Evolutionary conservation across 2,113 vertebrate species (phyloP).

Genomic region (Syngnathus floridae): DNA sequence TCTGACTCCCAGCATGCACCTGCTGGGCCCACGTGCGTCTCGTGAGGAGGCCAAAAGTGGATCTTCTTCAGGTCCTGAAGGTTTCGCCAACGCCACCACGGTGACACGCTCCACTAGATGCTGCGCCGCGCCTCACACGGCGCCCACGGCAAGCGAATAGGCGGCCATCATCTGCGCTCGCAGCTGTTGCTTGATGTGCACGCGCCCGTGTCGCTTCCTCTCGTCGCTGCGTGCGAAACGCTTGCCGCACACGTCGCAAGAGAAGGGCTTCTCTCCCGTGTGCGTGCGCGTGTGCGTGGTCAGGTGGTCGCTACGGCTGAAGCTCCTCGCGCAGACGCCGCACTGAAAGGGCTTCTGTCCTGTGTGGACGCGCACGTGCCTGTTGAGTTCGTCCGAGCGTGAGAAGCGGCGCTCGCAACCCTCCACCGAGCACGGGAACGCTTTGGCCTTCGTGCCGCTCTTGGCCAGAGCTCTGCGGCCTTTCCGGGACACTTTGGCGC

Average conservation of each 20-base stretch:
- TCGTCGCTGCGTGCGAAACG: slow-evolving; percentile 89
- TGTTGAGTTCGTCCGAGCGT: slow-evolving; percentile 87
- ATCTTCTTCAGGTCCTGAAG: slow-evolving; percentile 16
- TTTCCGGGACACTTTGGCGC: slow-evolving; percentile 27
- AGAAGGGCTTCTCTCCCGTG: slow-evolving; percentile 92
- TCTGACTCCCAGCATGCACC: not conserved
- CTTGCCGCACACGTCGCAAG: slow-evolving; percentile 91
- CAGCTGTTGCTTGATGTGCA: slow-evolving; percentile 84
- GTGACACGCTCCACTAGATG: not conserved
- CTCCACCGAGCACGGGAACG: slow-evolving; percentile 83
- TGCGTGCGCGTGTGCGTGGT: slow-evolving; percentile 95
- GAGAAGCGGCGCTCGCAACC: slow-evolving; percentile 88
- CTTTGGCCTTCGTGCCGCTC: slow-evolving; percentile 72
- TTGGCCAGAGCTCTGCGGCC: slow-evolving; percentile 30
- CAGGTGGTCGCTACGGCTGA: slow-evolving; percentile 96
- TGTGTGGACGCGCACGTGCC: slow-evolving; percentile 91
- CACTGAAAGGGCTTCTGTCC: slow-evolving; percentile 98
- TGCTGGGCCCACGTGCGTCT: not conserved
- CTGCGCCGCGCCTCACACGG: slow-evolving; percentile 45
- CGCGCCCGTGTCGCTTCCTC: slow-evolving; percentile 88
- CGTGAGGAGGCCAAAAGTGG: not conserved
- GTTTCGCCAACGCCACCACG: not conserved
- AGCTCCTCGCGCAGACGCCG: slow-evolving; percentile 86
- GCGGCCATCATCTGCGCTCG: slow-evolving; percentile 67
- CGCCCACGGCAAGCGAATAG: slow-evolving; percentile 56